These are phyloP conservation scores for Gavia stellata DNA, from an alignment of 2,113 vertebrate species.

Conservation along the genomic window DNA sequence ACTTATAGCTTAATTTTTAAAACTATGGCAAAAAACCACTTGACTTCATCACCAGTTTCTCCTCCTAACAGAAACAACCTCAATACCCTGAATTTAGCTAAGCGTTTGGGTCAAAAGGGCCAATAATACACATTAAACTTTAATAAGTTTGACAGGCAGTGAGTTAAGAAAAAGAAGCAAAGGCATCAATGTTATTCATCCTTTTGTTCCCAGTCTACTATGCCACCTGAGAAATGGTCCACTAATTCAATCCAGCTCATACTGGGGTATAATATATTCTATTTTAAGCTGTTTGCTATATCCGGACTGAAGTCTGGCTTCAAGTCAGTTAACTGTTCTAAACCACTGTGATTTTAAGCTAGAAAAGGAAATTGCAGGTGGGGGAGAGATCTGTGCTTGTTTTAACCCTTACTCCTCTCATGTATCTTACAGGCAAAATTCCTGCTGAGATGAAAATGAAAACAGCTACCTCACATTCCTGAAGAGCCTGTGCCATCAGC, in stretches of 20 bases:
- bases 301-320: background rate
- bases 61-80: background rate
- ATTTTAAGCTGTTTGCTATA: background rate
- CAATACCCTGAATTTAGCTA: background rate
- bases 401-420: background rate
- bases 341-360: background rate
- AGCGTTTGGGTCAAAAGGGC: background rate
- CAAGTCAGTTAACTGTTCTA: background rate
- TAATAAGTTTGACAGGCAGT: background rate
- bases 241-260: background rate
- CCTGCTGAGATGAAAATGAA: constrained; percentile 21
- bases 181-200: background rate
- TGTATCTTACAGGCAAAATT: background rate
- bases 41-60: background rate
- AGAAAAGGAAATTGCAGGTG: background rate
- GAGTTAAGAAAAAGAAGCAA: background rate
- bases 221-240: background rate
- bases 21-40: accelerated
- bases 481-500: background rate
- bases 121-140: background rate
- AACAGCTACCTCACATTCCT: background rate
- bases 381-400: background rate
- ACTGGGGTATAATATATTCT: background rate
- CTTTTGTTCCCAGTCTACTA: background rate
- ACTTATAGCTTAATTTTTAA: background rate